Evolutionary conservation across 2,113 vertebrate genomes (phyloP).

Genomic region (Periophthalmodon schlosseri): DNA sequence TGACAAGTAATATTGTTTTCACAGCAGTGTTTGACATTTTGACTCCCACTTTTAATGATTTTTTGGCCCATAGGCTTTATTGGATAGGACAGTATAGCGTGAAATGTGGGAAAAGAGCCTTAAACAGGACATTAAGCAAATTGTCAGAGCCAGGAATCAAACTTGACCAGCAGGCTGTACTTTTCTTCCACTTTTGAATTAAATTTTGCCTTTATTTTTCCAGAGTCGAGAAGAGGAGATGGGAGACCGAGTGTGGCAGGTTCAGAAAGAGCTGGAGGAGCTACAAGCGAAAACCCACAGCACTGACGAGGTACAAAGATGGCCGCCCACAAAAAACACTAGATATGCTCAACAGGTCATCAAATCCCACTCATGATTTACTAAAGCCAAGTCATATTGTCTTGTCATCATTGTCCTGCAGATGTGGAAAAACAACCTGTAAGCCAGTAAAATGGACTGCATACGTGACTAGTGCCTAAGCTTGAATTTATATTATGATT

Average conservation of each 20-base stretch:
- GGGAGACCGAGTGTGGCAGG: slow-evolving; percentile 86
- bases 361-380: slow-evolving; percentile 17
- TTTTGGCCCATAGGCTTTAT: too few relatives aligned
- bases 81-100: too few relatives aligned
- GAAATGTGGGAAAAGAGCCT: too few relatives aligned
- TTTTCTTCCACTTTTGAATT: background rate
- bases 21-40: background rate
- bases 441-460: slow-evolving; percentile 25
- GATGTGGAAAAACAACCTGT: slow-evolving; percentile 31
- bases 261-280: slow-evolving; percentile 86
- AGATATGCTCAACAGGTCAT: slow-evolving; percentile 5
- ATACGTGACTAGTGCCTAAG: slow-evolving; percentile 16
- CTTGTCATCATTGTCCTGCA: slow-evolving; percentile 9
- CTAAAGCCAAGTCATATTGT: slow-evolving; percentile 4
- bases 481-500: slow-evolving; percentile 30
- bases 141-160: too few relatives aligned
- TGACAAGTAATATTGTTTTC: background rate
- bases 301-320: slow-evolving; percentile 74
- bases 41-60: too few relatives aligned
- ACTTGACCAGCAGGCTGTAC: too few relatives aligned
- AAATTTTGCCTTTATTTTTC: background rate
- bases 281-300: slow-evolving; percentile 73
- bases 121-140: too few relatives aligned
- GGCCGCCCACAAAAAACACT: background rate
- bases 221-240: slow-evolving; percentile 95